phyloP scores from a whole-genome alignment of 2,113 vertebrate species.

The Siphamia tubifer region DNA sequence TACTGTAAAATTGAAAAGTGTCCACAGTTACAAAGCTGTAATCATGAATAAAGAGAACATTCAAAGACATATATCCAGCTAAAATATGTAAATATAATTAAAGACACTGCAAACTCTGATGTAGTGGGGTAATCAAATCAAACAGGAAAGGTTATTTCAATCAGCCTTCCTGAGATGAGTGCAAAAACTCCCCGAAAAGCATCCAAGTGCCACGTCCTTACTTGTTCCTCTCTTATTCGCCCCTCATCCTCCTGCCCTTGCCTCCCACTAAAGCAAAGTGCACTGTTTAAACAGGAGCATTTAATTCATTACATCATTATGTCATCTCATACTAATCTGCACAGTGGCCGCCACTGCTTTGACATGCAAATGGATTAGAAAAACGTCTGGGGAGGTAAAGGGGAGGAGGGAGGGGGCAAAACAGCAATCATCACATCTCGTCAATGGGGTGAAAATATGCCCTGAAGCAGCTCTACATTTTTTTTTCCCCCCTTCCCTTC shows the following conservation, averaged over 20 bases:
- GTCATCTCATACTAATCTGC: slow-evolving; percentile 92
- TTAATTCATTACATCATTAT: slow-evolving; percentile 97
- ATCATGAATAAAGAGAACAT: not conserved
- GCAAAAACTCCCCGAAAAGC: slow-evolving; percentile 18
- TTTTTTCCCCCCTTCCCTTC: slow-evolving; percentile 41
- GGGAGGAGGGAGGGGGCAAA: slow-evolving; percentile 74
- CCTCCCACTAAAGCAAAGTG: slow-evolving; percentile 51
- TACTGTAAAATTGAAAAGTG: not conserved
- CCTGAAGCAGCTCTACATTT: slow-evolving; percentile 70
- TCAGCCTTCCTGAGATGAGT: slow-evolving; percentile 22
- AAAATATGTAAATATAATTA: slow-evolving; percentile 47
- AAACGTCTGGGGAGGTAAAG: slow-evolving; percentile 80
- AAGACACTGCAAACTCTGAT: slow-evolving; percentile 21
- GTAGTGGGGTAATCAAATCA: slow-evolving; percentile 40
- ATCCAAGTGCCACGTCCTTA: slow-evolving; percentile 3
- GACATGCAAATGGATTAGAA: slow-evolving; percentile 90
- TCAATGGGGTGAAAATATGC: slow-evolving; percentile 85
- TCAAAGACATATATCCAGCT: slow-evolving; percentile 8
- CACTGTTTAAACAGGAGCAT: slow-evolving; percentile 83
- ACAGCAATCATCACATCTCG: slow-evolving; percentile 90
- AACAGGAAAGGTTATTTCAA: slow-evolving; percentile 54
- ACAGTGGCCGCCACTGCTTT: slow-evolving; percentile 88
- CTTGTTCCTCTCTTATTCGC: slow-evolving; percentile 25
- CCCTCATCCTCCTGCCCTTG: slow-evolving; percentile 27
- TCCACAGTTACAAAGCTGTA: not conserved